Conservation (phyloP, 2,888 invertebrate species). For the Xestia rhomboidea region DNA sequence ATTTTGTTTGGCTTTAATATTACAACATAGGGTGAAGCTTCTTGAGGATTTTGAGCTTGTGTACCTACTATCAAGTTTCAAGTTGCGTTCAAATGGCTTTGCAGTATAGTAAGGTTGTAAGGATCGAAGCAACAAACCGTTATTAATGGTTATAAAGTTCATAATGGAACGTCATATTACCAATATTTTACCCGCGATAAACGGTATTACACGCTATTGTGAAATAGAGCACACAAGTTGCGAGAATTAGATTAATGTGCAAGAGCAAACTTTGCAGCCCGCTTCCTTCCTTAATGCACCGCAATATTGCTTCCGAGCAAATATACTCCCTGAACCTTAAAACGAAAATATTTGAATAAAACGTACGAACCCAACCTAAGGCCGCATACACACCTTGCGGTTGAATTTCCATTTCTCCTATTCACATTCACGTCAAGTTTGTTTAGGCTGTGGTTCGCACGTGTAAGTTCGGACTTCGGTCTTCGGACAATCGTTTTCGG, state of each 20-base stretch:
- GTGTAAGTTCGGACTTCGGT: slow-evolving; percentile 49
- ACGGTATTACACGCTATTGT: slow-evolving; percentile 35
- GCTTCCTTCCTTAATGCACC: slow-evolving; percentile 53
- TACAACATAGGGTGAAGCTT: slow-evolving; percentile 19
- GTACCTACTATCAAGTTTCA: background rate
- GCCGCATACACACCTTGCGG: slow-evolving; percentile 40
- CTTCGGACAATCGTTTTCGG: slow-evolving; percentile 63
- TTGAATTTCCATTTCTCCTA: slow-evolving; percentile 54
- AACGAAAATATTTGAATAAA: slow-evolving; percentile 51
- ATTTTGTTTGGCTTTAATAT: slow-evolving; percentile 42
- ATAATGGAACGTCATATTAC: slow-evolving; percentile 11
- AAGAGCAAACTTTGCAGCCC: slow-evolving; percentile 49
- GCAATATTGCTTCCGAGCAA: slow-evolving; percentile 48
- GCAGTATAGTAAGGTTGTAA: background rate
- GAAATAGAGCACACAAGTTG: slow-evolving; percentile 44
- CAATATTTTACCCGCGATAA: slow-evolving; percentile 34
- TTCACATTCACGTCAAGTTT: slow-evolving; percentile 67
- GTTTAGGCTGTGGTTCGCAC: slow-evolving; percentile 61
- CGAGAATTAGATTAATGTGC: slow-evolving; percentile 59
- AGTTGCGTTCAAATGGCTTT: background rate
- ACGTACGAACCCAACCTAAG: slow-evolving; percentile 17
- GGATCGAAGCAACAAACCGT: background rate
- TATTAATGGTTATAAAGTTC: background rate
- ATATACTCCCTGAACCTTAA: slow-evolving; percentile 39
- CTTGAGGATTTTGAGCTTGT: background rate